Base-by-base conservation (phyloP, 2,888 invertebrate genomes). In the Mythimna albipuncta region DNA sequence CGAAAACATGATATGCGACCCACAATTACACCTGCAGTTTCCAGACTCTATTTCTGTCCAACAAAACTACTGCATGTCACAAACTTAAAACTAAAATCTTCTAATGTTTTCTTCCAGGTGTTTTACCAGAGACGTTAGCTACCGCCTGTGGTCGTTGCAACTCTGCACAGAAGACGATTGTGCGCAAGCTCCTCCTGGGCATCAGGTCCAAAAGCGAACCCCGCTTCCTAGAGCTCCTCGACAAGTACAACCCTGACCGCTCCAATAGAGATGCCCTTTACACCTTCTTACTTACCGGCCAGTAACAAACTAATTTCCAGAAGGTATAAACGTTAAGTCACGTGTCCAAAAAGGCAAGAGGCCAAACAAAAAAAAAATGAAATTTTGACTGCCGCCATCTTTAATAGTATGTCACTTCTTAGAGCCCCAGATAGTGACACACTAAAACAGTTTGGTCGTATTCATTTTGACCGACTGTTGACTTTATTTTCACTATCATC, bases 171-270 rank as follows among this genome's bases (percentile, higher is more conserved):
- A 97, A 97, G 87, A 91, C 93, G 63, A 97, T 97, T 9, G 95
- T 96, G 2, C 91, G 95, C 75, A 97, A 97, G 87, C 96, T 98
- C 16, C 97, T 98, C 55, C 96, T 97, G n/a, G 97, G 96, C 86
- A 96, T 98, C 85, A 97, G 97, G 78, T 97, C 97, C 32, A 97
- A 98, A 84, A 98, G 97, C 87, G 97, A 97, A 32, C 96, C 97
- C 0, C 95, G 97, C 85, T 98, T 98, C 97, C 94, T 97, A 9
- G 96, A 97, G 75, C 94, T 98, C 6, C 96, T 98, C 81, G 96
- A 95, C 72, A 98, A 98, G 92, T 98, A 97, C 91, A 98, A 98
- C 91, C 97, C 97, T 0, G 96, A 97, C 38, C 97, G 97, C 16
- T 88, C 95, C 67, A 98, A 98, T 94, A 96, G 97, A 87, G 96